Conservation (phyloP, 1,140 invertebrate species). For the Halyomorpha halys region DNA sequence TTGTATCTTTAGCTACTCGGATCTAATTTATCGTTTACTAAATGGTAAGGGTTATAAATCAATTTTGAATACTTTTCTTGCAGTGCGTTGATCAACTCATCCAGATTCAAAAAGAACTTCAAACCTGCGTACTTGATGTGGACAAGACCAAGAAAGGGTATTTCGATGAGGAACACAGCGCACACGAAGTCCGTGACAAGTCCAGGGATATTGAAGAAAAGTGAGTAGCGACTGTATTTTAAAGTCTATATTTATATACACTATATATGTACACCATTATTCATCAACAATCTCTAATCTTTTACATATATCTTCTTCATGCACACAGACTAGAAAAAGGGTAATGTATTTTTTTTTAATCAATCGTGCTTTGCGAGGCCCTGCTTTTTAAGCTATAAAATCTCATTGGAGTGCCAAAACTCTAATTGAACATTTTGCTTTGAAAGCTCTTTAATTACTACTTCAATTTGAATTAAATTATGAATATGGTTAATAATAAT, state of each 20-base stretch:
- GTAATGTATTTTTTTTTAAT: constrained; percentile 2
- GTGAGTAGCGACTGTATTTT: constrained; percentile 43
- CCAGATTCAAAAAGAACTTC: constrained; percentile 81
- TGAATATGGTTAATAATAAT: no score
- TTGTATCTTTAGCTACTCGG: no score
- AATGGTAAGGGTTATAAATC: no score
- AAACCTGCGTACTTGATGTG: constrained; percentile 74
- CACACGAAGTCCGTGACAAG: constrained; percentile 88
- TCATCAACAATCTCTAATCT: background rate
- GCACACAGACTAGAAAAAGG: background rate
- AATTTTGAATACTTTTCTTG: constrained; percentile 29
- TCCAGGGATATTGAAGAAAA: constrained; percentile 93
- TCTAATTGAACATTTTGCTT: no score
- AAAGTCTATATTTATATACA: background rate
- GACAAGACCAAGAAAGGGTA: constrained; percentile 92
- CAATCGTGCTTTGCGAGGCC: no score
- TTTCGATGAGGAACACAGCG: constrained; percentile 89
- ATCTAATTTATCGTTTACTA: no score
- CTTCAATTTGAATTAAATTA: no score
- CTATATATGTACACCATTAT: constrained; percentile 2
- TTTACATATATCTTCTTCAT: background rate
- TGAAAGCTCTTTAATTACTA: no score
- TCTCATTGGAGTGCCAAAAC: no score
- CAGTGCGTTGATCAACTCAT: constrained; percentile 75
- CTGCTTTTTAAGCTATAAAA: no score